Evolutionary conservation across 2,888 invertebrate genomes (phyloP), one percentile per base, ranked within the genome.

Genomic region (Thecophora atra): DNA sequence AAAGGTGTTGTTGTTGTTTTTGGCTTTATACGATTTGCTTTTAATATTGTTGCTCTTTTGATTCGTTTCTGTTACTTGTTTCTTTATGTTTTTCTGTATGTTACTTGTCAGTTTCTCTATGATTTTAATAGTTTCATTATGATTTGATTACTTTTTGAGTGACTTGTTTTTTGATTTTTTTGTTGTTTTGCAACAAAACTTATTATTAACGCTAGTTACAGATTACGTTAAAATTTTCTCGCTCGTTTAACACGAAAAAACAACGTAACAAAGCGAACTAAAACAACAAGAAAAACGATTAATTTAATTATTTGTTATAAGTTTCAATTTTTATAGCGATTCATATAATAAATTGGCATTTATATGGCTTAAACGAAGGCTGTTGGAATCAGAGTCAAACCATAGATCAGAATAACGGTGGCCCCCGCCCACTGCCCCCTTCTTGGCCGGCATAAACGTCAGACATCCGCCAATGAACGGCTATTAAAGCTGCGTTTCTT

Each of bases 81-180:
- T 24, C 47, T n/a, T 17, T 4, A 47, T n/a, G 15, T 37, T 37
- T 37, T 37, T 37, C 37, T 37, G 2, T 37, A 37, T 2, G n/a
- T n/a, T n/a, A 8, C 47, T 47, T n/a, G 8, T n/a, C 58, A 11
- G 54, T 58, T 58, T 24, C 26, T 26, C 28, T 13, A n/a, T n/a
- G n/a, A n/a, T n/a, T n/a, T 54, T 24, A 67, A 42, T 67, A 67
- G 56, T 67, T 67, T 37, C 24, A 37, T 65, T 65, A 71, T 71
- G 58, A 65, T 54, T 64, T 30, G 58, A 42, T 71, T 65, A 58
- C 65, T 65, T 56, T 71, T 71, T 37, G 19, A 37, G 37, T 37
- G 37, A 58, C 15, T 58, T 58, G 58, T 26, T 28, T 47, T 37
- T 37, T 37, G 6, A 37, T 37, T 37, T 37, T 37, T 37, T 37